Conservation (phyloP, 2,888 invertebrate genomes). For the Leucoma salicis region DNA sequence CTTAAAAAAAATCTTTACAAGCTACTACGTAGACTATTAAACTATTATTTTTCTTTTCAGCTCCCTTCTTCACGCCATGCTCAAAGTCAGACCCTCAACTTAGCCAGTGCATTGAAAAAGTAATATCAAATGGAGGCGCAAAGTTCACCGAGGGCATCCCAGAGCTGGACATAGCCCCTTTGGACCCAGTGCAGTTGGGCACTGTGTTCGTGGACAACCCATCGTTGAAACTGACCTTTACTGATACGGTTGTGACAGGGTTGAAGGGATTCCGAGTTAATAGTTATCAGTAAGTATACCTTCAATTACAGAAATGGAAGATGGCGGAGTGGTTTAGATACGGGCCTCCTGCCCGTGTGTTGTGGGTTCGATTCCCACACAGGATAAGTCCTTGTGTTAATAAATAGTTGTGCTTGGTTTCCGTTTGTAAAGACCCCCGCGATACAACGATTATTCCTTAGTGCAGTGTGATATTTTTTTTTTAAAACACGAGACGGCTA, state of each 20-base stretch:
- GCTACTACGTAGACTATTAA: too few species aligned
- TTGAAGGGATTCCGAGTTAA: constrained; percentile 62
- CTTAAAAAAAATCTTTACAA: too few species aligned
- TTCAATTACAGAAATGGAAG: background rate
- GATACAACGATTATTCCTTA: too few species aligned
- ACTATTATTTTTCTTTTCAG: constrained; percentile 54
- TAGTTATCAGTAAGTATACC: constrained; percentile 61
- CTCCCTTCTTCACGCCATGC: constrained; percentile 72
- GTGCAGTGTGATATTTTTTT: too few species aligned
- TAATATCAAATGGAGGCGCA: constrained; percentile 50
- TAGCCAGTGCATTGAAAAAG: constrained; percentile 61
- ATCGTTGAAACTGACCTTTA: constrained; percentile 66
- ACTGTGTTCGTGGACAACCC: constrained; percentile 69
- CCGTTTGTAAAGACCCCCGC: too few species aligned
- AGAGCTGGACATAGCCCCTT: constrained; percentile 67
- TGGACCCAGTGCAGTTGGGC: constrained; percentile 74
- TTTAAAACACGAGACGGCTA: too few species aligned
- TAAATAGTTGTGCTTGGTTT: too few species aligned
- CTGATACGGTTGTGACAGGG: constrained; percentile 72
- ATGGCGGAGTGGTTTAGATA: too few species aligned
- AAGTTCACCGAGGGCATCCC: constrained; percentile 71
- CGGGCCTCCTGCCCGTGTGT: too few species aligned
- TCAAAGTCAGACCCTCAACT: constrained; percentile 66
- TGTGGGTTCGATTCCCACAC: too few species aligned
- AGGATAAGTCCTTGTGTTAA: too few species aligned